phyloP scores from a whole-genome alignment of 1,140 invertebrate species.

The Lepidurus couesii region DNA sequence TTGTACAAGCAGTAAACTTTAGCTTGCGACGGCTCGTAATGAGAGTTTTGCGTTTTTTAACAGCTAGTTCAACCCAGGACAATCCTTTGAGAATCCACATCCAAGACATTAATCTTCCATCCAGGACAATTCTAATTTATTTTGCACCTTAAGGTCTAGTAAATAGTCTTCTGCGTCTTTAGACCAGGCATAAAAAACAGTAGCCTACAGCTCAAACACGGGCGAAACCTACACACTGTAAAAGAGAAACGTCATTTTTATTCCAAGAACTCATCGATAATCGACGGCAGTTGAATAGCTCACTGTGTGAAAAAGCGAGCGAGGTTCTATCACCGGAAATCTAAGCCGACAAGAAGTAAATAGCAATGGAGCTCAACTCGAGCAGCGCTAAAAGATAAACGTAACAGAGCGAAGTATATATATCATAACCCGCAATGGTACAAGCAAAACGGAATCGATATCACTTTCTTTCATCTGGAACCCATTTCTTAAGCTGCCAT shows the following conservation, averaged over 20 bases:
- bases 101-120: too few relatives aligned
- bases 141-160: too few relatives aligned
- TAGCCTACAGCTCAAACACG: too few relatives aligned
- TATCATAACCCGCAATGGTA: constrained; percentile 19
- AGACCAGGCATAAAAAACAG: too few relatives aligned
- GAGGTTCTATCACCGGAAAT: not conserved
- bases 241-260: not conserved
- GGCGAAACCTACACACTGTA: not conserved
- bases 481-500: constrained; percentile 21
- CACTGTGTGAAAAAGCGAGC: constrained; percentile 6
- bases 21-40: too few relatives aligned
- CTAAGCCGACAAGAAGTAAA: constrained; percentile 3
- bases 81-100: too few relatives aligned
- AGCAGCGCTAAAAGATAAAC: constrained; percentile 19
- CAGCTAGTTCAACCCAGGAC: too few relatives aligned
- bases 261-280: not conserved
- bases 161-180: too few relatives aligned
- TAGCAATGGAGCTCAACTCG: constrained; percentile 8
- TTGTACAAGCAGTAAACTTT: too few relatives aligned
- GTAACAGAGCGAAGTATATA: constrained; percentile 5
- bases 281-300: not conserved
- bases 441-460: not conserved
- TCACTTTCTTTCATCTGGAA: constrained; percentile 1
- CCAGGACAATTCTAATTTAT: too few relatives aligned
- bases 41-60: too few relatives aligned